A percentile compares a stretch with the other conserved stretches of the same genome.
Conservation (phyloP, 2,888 invertebrate species). For the Hirudinaria manillensis region DNA sequence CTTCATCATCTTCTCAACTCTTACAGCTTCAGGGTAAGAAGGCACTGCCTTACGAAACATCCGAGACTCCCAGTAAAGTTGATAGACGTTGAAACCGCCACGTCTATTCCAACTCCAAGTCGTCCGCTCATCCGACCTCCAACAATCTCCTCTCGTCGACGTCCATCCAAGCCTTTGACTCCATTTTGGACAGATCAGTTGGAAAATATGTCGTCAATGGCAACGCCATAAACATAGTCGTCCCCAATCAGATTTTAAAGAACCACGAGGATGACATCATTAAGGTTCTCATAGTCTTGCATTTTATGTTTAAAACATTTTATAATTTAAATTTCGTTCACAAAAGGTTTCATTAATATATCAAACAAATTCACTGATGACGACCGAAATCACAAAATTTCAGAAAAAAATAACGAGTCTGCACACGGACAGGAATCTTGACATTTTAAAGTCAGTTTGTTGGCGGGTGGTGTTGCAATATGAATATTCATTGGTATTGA, state of each 20-base stretch:
- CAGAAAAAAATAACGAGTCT: neutral
- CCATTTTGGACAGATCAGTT: conserved; percentile 44
- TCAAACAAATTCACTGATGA: neutral
- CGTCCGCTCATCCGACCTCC: neutral
- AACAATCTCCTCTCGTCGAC: neutral
- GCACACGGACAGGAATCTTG: conserved; percentile 37
- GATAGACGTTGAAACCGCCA: conserved; percentile 33
- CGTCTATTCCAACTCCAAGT: conserved; percentile 20
- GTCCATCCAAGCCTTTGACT: conserved; percentile 45
- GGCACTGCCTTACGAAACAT: conserved; percentile 34
- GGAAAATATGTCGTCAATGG: conserved; percentile 45
- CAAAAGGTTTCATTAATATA: neutral
- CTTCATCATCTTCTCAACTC: neutral
- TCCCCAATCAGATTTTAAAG: conserved; percentile 48
- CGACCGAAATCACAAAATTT: neutral
- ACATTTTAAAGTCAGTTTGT: neutral
- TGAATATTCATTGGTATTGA: too few species aligned
- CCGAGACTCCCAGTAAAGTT: conserved; percentile 32
- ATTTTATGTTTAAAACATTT: neutral
- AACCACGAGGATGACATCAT: conserved; percentile 49
- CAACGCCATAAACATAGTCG: conserved; percentile 44
- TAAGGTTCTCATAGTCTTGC: conserved; percentile 41
- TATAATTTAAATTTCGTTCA: neutral
- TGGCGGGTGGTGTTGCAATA: too few species aligned
- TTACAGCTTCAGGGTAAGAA: conserved; percentile 35